phyloP scores from a whole-genome alignment of 2,797 vertebrate species.

The Sebastiscus albofasciatus region DNA sequence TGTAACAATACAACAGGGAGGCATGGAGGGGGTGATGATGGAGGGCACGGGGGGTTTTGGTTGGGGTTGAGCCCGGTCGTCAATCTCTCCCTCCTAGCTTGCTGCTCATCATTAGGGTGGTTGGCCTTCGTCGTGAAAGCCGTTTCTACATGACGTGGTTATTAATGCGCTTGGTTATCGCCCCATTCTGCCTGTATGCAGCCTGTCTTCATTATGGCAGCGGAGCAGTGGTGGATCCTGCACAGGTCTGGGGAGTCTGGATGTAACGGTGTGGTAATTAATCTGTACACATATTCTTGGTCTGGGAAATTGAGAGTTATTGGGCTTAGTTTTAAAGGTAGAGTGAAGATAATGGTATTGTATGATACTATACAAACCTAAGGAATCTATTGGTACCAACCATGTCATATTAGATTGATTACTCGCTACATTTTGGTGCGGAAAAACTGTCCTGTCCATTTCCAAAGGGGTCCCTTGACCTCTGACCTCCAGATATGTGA shows the following conservation, averaged over 20 bases:
- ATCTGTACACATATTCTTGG: not conserved
- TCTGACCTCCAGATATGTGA: no score
- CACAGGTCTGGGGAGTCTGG: not conserved
- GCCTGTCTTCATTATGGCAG: conserved; percentile 18
- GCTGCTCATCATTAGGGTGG: conserved; percentile 51
- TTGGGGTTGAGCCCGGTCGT: conserved; percentile 25
- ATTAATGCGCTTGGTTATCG: conserved; percentile 48
- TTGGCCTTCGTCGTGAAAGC: conserved; percentile 53
- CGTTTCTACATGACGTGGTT: conserved; percentile 49
- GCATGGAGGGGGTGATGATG: not conserved
- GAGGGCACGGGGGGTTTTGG: not conserved
- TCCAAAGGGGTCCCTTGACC: no score
- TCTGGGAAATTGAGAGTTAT: not conserved
- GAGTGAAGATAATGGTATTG: fast-evolving
- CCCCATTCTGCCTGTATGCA: not conserved
- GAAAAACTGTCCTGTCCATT: fast-evolving
- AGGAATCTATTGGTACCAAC: no score
- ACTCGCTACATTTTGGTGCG: no score
- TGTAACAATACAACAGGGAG: conserved; percentile 44
- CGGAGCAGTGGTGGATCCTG: not conserved
- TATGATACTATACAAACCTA: no score
- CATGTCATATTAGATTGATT: no score
- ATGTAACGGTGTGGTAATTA: not conserved
- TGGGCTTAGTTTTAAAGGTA: fast-evolving
- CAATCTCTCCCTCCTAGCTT: conserved; percentile 30